These are phyloP conservation scores for Xanthorhoe spadicearia DNA, from an alignment of 2,888 invertebrate species.

Conservation along the genomic window DNA sequence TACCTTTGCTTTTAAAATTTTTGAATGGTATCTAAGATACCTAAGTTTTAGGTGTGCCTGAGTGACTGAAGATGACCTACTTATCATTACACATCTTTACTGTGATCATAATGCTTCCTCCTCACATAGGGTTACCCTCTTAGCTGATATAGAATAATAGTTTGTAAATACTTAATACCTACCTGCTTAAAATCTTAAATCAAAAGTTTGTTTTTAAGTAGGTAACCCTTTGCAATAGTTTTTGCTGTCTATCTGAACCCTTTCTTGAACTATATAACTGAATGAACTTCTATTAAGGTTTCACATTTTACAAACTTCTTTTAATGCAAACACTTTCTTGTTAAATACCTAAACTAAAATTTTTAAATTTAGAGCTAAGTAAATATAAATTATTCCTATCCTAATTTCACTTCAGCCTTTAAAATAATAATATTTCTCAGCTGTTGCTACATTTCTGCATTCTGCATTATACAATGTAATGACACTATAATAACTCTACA, in stretches of 20 bases:
- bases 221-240: constrained; percentile 1
- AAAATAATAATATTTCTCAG: no score
- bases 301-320: no score
- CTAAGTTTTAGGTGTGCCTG: not conserved
- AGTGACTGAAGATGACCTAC: constrained; percentile 31
- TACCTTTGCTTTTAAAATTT: not conserved
- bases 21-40: not conserved
- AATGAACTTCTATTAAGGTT: no score
- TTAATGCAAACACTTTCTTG: no score
- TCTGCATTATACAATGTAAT: no score
- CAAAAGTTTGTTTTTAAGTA: not conserved
- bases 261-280: no score
- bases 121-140: constrained; percentile 32
- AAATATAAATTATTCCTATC: no score
- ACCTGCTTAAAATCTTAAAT: not conserved
- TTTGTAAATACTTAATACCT: constrained; percentile 1
- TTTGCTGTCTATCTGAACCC: not conserved
- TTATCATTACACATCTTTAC: constrained; percentile 18
- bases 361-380: no score
- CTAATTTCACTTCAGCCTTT: no score
- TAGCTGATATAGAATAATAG: constrained; percentile 15
- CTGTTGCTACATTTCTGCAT: no score
- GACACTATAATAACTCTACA: no score
- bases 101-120: constrained; percentile 23
- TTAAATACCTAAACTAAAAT: no score